A percentile compares a stretch with the other conserved stretches of the same genome.
Conservation (phyloP, 2,888 invertebrate species). For the Artemia sinica region DNA sequence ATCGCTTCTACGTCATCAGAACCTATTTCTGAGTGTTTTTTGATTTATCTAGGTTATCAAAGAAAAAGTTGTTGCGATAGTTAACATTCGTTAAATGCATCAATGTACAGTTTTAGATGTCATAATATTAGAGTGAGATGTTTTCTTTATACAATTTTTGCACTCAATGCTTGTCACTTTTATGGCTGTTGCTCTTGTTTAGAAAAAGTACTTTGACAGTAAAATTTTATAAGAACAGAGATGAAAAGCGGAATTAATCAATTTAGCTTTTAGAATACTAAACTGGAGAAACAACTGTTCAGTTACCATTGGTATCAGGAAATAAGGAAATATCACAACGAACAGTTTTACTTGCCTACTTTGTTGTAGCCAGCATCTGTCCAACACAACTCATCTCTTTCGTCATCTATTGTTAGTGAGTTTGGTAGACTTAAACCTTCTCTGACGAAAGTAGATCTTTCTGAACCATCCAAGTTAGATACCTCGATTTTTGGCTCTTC, state of each 20-base stretch:
- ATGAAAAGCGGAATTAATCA: background rate
- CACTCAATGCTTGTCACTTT: too few relatives aligned
- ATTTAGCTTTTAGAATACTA: background rate
- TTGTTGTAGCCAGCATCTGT: constrained; percentile 69
- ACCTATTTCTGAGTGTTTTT: too few relatives aligned
- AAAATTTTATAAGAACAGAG: too few relatives aligned
- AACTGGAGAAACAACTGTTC: background rate
- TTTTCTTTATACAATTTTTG: too few relatives aligned
- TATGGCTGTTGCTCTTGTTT: too few relatives aligned
- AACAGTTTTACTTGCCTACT: constrained; percentile 33
- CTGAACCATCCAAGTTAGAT: constrained; percentile 80
- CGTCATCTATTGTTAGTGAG: constrained; percentile 71
- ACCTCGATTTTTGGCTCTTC: constrained; percentile 75
- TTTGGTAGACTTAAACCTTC: constrained; percentile 64
- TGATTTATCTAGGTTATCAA: too few relatives aligned
- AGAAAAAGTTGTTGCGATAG: too few relatives aligned
- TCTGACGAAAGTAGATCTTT: constrained; percentile 38
- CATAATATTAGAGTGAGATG: too few relatives aligned
- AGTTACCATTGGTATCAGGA: background rate
- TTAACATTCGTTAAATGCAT: too few relatives aligned
- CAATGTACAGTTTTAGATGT: too few relatives aligned
- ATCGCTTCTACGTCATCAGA: too few relatives aligned
- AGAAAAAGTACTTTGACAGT: too few relatives aligned
- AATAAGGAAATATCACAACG: background rate
- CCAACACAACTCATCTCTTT: constrained; percentile 73